A percentile compares a stretch with the other conserved stretches of the same genome.
These are phyloP conservation scores for Lepidurus couesii DNA, from an alignment of 1,140 invertebrate genomes.

Conservation along the genomic window DNA sequence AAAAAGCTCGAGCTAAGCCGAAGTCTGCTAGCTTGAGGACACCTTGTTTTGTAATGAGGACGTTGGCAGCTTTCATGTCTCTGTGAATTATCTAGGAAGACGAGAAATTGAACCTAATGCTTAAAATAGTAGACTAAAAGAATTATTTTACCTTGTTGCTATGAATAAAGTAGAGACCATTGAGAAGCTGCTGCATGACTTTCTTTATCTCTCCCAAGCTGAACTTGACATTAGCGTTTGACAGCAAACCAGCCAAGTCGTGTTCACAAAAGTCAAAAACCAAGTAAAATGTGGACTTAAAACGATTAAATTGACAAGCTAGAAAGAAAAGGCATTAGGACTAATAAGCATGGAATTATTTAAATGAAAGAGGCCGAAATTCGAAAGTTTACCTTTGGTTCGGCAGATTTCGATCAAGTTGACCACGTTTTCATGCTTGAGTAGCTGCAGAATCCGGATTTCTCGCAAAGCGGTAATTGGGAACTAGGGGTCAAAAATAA, in stretches of 20 bases:
- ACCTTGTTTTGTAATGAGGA: slow-evolving; percentile 95
- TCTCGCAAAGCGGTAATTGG: slow-evolving; percentile 96
- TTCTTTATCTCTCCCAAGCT: slow-evolving; percentile 96
- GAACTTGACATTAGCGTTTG: slow-evolving; percentile 95
- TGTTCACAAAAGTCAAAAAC: slow-evolving; percentile 99
- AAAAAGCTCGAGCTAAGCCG: slow-evolving; percentile 85
- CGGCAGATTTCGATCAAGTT: slow-evolving; percentile 95
- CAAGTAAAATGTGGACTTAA: slow-evolving; percentile 90
- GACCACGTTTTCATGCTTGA: slow-evolving; percentile 97
- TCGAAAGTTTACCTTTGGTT: slow-evolving; percentile 60
- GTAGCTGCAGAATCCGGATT: slow-evolving; percentile 90
- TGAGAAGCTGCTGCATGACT: slow-evolving; percentile 94
- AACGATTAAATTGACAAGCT: slow-evolving; percentile 78
- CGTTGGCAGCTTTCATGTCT: slow-evolving; percentile 99
- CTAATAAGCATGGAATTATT: slow-evolving; percentile 15
- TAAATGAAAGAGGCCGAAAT: neutral
- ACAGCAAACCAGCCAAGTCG: slow-evolving; percentile 92
- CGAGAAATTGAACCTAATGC: slow-evolving; percentile 29
- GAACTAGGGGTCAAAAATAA: slow-evolving; percentile 58
- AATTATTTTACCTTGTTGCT: slow-evolving; percentile 71
- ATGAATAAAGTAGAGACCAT: slow-evolving; percentile 95
- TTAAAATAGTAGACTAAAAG: neutral
- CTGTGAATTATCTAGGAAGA: slow-evolving; percentile 69
- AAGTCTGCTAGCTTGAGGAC: slow-evolving; percentile 89
- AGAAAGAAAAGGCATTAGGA: slow-evolving; percentile 41